Evolutionary conservation across 2,113 vertebrate genomes (phyloP), one percentile per base, ranked within the genome.

Genomic region (Nannobrachium achirus): DNA sequence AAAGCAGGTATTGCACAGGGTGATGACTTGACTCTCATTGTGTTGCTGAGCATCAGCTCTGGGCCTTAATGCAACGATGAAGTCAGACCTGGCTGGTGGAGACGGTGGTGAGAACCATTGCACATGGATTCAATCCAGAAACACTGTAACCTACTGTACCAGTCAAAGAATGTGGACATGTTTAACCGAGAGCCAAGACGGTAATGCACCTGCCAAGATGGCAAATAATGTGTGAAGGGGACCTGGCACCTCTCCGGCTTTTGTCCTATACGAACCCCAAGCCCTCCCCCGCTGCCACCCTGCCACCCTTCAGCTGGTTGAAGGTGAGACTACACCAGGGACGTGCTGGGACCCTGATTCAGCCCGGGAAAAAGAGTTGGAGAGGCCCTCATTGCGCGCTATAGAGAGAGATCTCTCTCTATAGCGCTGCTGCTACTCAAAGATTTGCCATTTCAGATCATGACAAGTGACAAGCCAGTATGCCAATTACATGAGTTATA

Each of bases 181-280:
- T 88, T 82, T 51, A 20, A 25, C 86, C 82, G 78, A n/a, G 78
- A 71, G 79, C 75, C 81, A 76, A 83, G 76, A 44, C 66, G 57
- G 75, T 45, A 16, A 40, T 68, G 18, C 56, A 40, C 48, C 72
- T 73, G 82, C 78, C 76, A 84, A 81, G 79, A 73, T 39, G 60
- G 66, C 72, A 66, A 84, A 79, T 80, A 73, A 52, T 75, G 73
- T 66, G 72, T 41, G 61, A 82, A 85, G 71, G 67, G 57, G 74
- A 79, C 80, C 75, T 81, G 75, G 71, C 88, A 79, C 81, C 77
- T 83, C 85, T 58, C 66, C 63, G 64, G 66, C 58, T 74, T 73
- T 39, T 33, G 25, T 33, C 25, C 25, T 33, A n/a, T n/a, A 33
- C 25, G 3, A 33, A 5, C 25, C 52, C 57, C 71, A n/a, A 13